Conservation (phyloP, 2,888 invertebrate genomes). For the Clepsis dumicolana region DNA sequence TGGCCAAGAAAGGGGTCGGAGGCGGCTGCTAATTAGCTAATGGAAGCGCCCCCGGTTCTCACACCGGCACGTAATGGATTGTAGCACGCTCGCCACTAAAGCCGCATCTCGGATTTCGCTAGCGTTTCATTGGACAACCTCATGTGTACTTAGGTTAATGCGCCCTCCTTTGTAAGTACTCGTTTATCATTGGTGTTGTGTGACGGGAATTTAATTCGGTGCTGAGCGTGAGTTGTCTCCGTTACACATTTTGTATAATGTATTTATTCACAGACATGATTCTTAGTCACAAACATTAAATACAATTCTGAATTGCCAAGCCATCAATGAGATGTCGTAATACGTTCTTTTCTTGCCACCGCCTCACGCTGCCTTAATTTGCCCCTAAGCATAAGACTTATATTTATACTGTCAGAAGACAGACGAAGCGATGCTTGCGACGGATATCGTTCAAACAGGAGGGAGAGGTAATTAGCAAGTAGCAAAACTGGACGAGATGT, state of each 20-base stretch:
- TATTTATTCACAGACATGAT: background rate
- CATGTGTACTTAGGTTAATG: slow-evolving; percentile 22
- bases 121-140: slow-evolving; percentile 42
- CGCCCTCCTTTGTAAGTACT: slow-evolving; percentile 6
- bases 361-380: no score
- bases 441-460: no score
- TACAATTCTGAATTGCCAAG: no score
- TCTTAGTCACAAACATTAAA: background rate
- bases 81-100: slow-evolving; percentile 71
- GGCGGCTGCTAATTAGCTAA: slow-evolving; percentile 80
- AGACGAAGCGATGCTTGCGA: no score
- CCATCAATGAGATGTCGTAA: no score
- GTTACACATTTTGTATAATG: background rate
- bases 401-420: no score
- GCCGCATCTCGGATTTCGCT: slow-evolving; percentile 73
- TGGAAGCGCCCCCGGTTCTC: slow-evolving; percentile 60
- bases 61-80: slow-evolving; percentile 72
- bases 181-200: background rate
- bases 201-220: slow-evolving; percentile 1
- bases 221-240: slow-evolving; percentile 2
- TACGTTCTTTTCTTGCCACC: no score
- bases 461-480: no score
- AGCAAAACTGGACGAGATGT: no score
- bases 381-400: no score
- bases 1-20: slow-evolving; percentile 78